Evolutionary conservation across 2,797 vertebrate species (phyloP).

Genomic region (Argyrosomus regius): DNA sequence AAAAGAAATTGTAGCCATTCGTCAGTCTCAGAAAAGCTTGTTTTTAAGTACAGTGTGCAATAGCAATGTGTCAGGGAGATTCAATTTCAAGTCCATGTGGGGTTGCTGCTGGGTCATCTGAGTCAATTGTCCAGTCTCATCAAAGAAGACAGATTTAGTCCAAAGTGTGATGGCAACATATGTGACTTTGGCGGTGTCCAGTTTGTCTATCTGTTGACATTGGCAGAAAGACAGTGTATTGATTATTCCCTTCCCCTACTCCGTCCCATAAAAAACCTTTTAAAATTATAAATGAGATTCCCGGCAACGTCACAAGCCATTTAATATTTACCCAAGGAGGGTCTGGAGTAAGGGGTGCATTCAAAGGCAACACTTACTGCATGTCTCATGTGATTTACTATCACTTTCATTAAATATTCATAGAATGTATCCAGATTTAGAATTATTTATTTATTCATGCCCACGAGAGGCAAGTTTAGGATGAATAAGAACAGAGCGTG

Average conservation of each 20-base stretch:
- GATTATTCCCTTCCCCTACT: constrained; percentile 14
- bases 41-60: constrained; percentile 1
- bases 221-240: constrained; percentile 21
- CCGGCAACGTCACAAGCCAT: constrained; percentile 8
- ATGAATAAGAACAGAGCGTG: constrained; percentile 5
- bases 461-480: neutral
- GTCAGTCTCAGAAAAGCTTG: constrained; percentile 15
- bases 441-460: constrained; percentile 39
- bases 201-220: constrained; percentile 21
- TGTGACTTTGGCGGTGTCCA: neutral
- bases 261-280: constrained; percentile 17
- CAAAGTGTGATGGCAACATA: neutral
- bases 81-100: neutral
- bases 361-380: constrained; percentile 7
- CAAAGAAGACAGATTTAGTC: neutral
- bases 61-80: constrained; percentile 10
- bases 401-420: constrained; percentile 50
- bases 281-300: constrained; percentile 48
- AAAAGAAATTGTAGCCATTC: constrained; percentile 20
- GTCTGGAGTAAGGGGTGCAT: neutral
- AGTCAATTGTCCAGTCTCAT: neutral
- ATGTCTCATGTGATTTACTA: constrained; percentile 32
- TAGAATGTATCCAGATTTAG: constrained; percentile 4
- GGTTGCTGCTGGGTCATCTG: constrained; percentile 23
- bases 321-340: constrained; percentile 16